A percentile compares a stretch with the other conserved stretches of the same genome.
Conservation (phyloP, 2,113 vertebrate species). For the Scatophagus argus region DNA sequence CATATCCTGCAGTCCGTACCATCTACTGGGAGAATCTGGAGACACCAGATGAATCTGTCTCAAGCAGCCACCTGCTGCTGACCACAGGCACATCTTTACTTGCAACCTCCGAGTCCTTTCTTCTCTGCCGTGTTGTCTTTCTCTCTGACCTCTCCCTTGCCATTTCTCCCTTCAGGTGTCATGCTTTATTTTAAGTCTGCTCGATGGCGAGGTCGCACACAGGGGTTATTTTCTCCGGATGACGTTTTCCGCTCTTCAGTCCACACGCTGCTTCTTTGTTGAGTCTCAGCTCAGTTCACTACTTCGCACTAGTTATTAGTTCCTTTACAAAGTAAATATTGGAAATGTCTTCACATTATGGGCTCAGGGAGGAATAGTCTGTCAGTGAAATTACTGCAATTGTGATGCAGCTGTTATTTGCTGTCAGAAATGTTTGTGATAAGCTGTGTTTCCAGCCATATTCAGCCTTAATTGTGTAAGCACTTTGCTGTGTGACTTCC, state of each 20-base stretch:
- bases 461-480: not conserved
- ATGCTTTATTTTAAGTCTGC: constrained; percentile 52
- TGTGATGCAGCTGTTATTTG: not conserved
- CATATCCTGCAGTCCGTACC: too few species aligned
- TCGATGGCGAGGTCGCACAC: constrained; percentile 15
- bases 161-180: constrained; percentile 35
- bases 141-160: constrained; percentile 52
- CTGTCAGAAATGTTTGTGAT: not conserved
- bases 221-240: not conserved
- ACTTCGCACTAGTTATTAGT: not conserved
- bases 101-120: constrained; percentile 30
- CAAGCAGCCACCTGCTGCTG: constrained; percentile 21
- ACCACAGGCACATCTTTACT: constrained; percentile 28
- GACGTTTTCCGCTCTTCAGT: constrained; percentile 38
- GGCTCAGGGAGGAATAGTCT: not conserved
- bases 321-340: constrained; percentile 14
- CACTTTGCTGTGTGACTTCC: not conserved
- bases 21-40: not conserved
- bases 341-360: not conserved
- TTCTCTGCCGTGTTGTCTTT: constrained; percentile 54
- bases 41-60: not conserved
- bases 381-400: not conserved
- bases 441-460: not conserved
- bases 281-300: constrained; percentile 4
- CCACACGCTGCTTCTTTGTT: constrained; percentile 27